Conservation (phyloP, 2,113 vertebrate genomes). For the Hipposideros armiger region DNA sequence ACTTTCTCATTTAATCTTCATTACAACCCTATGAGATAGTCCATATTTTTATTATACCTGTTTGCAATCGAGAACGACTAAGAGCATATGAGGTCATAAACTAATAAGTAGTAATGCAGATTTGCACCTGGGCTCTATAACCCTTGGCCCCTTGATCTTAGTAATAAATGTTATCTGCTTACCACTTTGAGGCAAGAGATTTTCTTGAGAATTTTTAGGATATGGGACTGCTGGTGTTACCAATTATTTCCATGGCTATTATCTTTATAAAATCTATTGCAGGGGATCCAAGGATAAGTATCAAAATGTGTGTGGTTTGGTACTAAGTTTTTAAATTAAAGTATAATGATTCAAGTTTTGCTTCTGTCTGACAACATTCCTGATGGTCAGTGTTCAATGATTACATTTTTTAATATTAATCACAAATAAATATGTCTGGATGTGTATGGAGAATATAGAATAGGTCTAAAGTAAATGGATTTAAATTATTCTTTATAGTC, state of each 20-base stretch:
- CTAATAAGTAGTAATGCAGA: not conserved
- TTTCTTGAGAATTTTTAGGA: constrained; percentile 8
- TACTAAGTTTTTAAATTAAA: not conserved
- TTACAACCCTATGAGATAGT: not conserved
- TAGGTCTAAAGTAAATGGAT: not conserved
- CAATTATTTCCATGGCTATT: not conserved
- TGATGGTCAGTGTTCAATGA: not conserved
- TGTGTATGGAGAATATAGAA: not conserved
- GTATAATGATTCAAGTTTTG: not conserved
- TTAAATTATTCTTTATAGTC: not conserved
- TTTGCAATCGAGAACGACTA: not conserved
- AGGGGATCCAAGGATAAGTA: not conserved
- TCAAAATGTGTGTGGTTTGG: not conserved
- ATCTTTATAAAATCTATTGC: not conserved
- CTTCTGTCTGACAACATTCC: not conserved
- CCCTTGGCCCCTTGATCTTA: not conserved
- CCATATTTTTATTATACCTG: not conserved
- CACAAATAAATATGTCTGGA: not conserved
- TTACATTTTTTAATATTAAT: not conserved
- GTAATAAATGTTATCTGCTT: not conserved
- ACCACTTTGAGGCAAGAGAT: not conserved
- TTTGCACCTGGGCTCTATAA: not conserved
- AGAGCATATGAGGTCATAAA: not conserved
- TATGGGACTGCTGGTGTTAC: not conserved
- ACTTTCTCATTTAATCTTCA: not conserved